Conservation (phyloP, 2,113 vertebrate genomes). For the Rhagologus leucostigma region DNA sequence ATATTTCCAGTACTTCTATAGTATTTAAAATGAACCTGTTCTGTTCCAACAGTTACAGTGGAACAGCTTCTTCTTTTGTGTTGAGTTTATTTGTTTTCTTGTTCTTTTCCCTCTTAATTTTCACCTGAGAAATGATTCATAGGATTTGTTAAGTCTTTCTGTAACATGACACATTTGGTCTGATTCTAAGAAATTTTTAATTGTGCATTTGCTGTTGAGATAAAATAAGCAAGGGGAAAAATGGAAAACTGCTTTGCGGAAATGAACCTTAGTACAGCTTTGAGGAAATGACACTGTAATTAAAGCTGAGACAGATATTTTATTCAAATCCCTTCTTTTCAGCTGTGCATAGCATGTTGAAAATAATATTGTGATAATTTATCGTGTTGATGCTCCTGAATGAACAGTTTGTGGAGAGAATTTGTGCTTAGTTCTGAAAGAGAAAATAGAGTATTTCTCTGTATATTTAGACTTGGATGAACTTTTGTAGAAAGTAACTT, state of each 20-base stretch:
- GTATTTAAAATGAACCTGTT: not conserved
- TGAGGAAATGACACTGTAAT: constrained; percentile 33
- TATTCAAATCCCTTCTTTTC: constrained; percentile 10
- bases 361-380: not conserved
- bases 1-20: not conserved
- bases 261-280: constrained; percentile 31
- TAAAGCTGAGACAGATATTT: constrained; percentile 17
- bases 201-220: not conserved
- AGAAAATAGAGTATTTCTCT: not conserved
- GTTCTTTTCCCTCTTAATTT: not conserved
- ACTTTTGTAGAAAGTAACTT: not conserved
- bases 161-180: not conserved
- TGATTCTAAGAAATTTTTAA: not conserved
- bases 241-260: not conserved
- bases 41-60: not conserved
- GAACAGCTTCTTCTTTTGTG: not conserved
- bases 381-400: not conserved
- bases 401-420: not conserved
- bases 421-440: not conserved
- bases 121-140: not conserved
- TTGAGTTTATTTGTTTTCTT: not conserved
- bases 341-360: not conserved
- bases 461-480: not conserved
- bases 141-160: not conserved
- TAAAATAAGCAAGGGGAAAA: constrained; percentile 32